These are phyloP conservation scores for Heteractis magnifica DNA, from an alignment of 92 coral and sea anemone species.

Conservation along the genomic window DNA sequence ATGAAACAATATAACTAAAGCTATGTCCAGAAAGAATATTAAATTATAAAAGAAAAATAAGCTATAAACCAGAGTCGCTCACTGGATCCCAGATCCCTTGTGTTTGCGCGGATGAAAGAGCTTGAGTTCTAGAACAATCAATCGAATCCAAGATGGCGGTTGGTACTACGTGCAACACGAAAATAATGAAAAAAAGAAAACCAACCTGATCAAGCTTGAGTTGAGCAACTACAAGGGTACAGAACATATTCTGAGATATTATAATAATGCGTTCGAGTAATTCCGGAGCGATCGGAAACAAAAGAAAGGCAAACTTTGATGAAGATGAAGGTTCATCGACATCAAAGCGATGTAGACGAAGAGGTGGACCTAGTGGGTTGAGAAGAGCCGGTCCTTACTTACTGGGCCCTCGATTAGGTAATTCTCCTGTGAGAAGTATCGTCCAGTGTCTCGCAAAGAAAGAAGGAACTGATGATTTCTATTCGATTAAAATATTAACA, in stretches of 20 bases:
- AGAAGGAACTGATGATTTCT: constrained; percentile 97
- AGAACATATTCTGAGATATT: neutral
- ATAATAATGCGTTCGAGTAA: constrained; percentile 68
- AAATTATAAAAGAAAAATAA: neutral
- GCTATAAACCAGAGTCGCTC: neutral
- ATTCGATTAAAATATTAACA: constrained; percentile 88
- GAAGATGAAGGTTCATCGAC: constrained; percentile 47
- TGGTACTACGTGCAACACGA: neutral
- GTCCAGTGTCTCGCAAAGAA: constrained; percentile 98
- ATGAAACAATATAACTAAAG: neutral
- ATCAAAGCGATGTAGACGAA: constrained; percentile 61
- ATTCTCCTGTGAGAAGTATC: constrained; percentile 97
- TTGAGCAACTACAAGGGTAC: neutral
- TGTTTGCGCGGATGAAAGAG: neutral
- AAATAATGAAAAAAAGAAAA: constrained; percentile 22
- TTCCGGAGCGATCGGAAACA: constrained; percentile 64
- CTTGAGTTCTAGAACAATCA: constrained; percentile 5
- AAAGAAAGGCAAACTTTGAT: constrained; percentile 69
- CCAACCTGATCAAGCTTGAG: neutral
- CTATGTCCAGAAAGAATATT: too few relatives aligned
- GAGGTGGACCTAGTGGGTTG: constrained; percentile 66
- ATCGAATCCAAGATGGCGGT: neutral
- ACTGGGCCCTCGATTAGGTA: constrained; percentile 94
- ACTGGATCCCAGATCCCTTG: neutral
- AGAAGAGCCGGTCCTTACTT: constrained; percentile 95